Percentiles rank a stretch among this genome's conserved stretches.
Conservation (phyloP, 2,888 invertebrate species). For the Priapulus caudatus region DNA sequence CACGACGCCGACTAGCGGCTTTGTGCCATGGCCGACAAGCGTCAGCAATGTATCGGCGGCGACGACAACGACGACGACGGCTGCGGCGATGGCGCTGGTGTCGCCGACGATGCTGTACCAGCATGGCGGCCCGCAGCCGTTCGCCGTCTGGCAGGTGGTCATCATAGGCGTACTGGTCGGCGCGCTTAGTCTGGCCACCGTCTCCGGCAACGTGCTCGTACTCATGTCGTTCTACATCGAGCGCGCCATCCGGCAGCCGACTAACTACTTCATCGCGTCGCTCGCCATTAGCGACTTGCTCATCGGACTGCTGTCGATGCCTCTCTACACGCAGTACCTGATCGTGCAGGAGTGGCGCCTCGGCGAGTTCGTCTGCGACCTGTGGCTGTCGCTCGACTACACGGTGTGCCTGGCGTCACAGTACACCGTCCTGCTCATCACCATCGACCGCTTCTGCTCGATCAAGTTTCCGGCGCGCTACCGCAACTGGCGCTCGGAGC, state of each 20-base stretch:
- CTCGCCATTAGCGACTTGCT: slow-evolving; percentile 92
- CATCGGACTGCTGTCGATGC: slow-evolving; percentile 95
- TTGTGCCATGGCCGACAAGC: too few relatives aligned
- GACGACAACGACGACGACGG: too few relatives aligned
- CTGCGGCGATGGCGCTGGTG: too few relatives aligned
- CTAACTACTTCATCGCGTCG: slow-evolving; percentile 98
- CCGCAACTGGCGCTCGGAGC: slow-evolving; percentile 88
- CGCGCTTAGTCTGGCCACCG: slow-evolving; percentile 77
- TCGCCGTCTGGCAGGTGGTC: slow-evolving; percentile 76
- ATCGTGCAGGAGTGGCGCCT: slow-evolving; percentile 87
- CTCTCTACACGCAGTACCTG: slow-evolving; percentile 93
- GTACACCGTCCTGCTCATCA: slow-evolving; percentile 95
- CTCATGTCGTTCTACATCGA: slow-evolving; percentile 88
- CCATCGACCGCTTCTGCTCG: slow-evolving; percentile 95
- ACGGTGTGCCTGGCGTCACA: slow-evolving; percentile 97
- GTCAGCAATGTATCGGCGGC: too few relatives aligned
- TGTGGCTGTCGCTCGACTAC: slow-evolving; percentile 97
- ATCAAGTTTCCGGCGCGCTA: slow-evolving; percentile 91
- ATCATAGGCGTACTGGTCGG: slow-evolving; percentile 74
- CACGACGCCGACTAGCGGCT: too few relatives aligned
- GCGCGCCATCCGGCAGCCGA: slow-evolving; percentile 77
- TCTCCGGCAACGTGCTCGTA: slow-evolving; percentile 89
- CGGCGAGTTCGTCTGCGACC: slow-evolving; percentile 85
- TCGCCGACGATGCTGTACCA: too few relatives aligned
- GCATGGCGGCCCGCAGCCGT: too few relatives aligned